phyloP scores from a whole-genome alignment of 2,888 invertebrate genomes.

The Melolontha melolontha region DNA sequence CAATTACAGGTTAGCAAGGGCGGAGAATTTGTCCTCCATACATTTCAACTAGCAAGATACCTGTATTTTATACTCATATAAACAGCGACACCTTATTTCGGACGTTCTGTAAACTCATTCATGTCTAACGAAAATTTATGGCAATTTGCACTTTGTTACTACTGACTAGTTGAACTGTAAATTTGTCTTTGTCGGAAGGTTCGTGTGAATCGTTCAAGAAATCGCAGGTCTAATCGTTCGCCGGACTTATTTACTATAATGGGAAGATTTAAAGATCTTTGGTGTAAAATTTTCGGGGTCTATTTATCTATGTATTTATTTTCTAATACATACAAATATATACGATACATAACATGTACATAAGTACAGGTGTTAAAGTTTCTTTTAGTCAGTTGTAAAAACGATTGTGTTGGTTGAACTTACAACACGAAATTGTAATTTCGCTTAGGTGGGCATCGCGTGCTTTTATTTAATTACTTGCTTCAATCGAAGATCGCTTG shows the following conservation, averaged over 20 bases:
- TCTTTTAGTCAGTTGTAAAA: too few relatives aligned
- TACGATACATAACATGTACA: constrained; percentile 11
- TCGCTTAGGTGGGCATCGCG: too few relatives aligned
- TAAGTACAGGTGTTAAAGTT: constrained; percentile 26
- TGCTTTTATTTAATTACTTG: too few relatives aligned
- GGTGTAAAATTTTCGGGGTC: constrained; percentile 31
- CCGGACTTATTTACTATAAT: not conserved
- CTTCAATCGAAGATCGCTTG: too few relatives aligned
- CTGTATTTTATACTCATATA: too few relatives aligned
- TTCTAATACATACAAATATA: constrained; percentile 16
- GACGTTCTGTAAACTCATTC: too few relatives aligned
- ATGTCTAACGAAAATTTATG: constrained; percentile 18
- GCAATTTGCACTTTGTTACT: constrained; percentile 30
- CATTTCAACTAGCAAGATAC: too few relatives aligned
- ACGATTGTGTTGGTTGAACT: too few relatives aligned
- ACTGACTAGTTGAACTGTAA: not conserved
- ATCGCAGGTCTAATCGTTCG: constrained; percentile 6
- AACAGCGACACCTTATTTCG: too few relatives aligned
- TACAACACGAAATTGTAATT: too few relatives aligned
- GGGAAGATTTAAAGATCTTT: constrained; percentile 7
- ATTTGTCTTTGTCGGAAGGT: not conserved
- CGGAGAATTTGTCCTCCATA: too few relatives aligned
- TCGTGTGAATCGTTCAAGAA: not conserved
- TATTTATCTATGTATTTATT: constrained; percentile 29
- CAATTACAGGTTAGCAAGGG: too few relatives aligned